Conservation (phyloP, 2,113 vertebrate genomes). For the Merops nubicus region DNA sequence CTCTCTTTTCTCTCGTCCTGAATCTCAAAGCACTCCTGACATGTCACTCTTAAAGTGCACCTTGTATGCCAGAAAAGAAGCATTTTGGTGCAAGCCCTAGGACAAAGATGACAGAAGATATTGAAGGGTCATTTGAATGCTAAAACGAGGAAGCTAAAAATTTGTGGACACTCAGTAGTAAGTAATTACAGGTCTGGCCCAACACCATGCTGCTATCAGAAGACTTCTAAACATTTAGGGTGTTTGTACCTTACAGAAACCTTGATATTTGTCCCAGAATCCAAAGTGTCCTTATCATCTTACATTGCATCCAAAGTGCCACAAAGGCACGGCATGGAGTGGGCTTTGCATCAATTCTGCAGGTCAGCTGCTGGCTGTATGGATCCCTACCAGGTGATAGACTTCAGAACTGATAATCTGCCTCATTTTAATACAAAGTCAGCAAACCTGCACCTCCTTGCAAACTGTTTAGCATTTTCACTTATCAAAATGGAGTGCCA, state of each 20-base stretch:
- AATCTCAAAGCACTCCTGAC: neutral
- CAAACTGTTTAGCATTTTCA: neutral
- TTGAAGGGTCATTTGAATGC: neutral
- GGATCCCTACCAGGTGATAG: rapidly evolving
- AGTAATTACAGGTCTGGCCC: neutral
- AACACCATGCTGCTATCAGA: neutral
- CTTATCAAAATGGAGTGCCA: neutral
- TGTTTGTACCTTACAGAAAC: neutral
- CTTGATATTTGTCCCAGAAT: neutral
- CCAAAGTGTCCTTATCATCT: neutral
- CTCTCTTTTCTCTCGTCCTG: neutral
- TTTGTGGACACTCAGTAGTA: neutral
- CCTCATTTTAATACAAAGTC: neutral
- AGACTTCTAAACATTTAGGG: neutral
- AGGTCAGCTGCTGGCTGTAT: neutral
- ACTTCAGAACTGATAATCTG: neutral
- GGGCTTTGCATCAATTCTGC: neutral
- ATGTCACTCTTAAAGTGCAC: neutral
- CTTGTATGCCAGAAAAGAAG: neutral
- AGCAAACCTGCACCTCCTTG: neutral
- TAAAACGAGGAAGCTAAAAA: neutral
- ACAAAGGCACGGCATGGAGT: neutral
- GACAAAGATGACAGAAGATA: neutral
- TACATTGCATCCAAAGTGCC: neutral
- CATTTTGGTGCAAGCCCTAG: neutral